Evolutionary conservation across 2,888 invertebrate genomes (phyloP).

Genomic region (Anoncus sp.): DNA sequence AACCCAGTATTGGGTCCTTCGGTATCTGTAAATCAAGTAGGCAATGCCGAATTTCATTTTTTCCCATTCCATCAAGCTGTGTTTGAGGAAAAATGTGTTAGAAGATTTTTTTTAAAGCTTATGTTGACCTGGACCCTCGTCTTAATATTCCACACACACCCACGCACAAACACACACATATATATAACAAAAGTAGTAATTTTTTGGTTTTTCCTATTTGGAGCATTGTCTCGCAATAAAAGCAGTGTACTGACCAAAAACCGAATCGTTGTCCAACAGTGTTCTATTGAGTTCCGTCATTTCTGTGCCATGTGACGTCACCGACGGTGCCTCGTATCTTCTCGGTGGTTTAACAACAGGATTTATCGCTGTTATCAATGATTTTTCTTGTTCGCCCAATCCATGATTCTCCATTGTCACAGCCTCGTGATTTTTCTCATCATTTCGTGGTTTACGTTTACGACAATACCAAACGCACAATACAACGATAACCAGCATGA

Average conservation of each 20-base stretch:
- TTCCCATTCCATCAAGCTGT: no score
- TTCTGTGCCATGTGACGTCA: constrained; percentile 90
- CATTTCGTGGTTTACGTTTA: constrained; percentile 84
- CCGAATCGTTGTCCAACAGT: constrained; percentile 91
- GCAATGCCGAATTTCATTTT: no score
- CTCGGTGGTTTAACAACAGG: constrained; percentile 93
- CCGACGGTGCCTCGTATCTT: constrained; percentile 90
- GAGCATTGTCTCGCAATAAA: constrained; percentile 78
- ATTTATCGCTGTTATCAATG: constrained; percentile 92
- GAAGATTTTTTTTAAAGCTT: no score
- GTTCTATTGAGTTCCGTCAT: constrained; percentile 93
- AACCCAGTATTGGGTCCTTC: no score
- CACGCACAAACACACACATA: no score
- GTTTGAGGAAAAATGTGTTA: no score
- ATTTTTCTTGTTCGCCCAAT: constrained; percentile 93
- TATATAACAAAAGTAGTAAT: no score
- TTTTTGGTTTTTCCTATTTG: constrained; percentile 35
- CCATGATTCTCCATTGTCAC: constrained; percentile 91
- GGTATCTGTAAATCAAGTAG: no score
- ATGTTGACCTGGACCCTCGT: no score
- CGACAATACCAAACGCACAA: constrained; percentile 86
- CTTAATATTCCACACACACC: no score
- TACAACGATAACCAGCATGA: constrained; percentile 83
- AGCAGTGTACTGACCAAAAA: constrained; percentile 87
- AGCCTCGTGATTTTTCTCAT: constrained; percentile 86